Evolutionary conservation across 2,888 invertebrate genomes (phyloP), one percentile per base, ranked within the genome.

Genomic region (Cephalotes varians): DNA sequence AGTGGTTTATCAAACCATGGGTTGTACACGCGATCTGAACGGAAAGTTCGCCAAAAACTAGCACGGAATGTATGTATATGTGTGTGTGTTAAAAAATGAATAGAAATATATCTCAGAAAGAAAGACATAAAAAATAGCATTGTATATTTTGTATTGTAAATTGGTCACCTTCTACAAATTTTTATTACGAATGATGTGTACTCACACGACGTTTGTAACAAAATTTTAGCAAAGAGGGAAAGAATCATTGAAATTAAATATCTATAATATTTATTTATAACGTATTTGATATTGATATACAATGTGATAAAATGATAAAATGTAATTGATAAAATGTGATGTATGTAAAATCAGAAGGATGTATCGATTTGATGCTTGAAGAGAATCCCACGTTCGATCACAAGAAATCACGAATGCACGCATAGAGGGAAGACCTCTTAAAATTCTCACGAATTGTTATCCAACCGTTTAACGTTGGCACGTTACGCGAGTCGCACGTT

Each of bases 381-480:
- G 28, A 40, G 51, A 62, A 44, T 73, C 31, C 25, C 49, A 60
- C 54, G 44, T 73, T 64, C 21, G 15, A 37, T 81, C 34, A 18
- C 12, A 81, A 54, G 25, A 44, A 73, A 18, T 73, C 54, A 73
- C 51, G 73, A 64, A 37, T 73, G 18, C 28, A 62, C 40, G 31
- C 21, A 21, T 34, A 65, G 44, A 28, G 25, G 7, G 28, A 49
- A 47, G 12, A 31, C 40, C 34, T 40, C 40, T 81, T 51, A 47
- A 71, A 73, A 73, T 81, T 60, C 62, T 81, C 73, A 51, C 62
- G 62, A 81, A 73, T 81, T 64, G 34, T 81, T 81, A 62, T 47
- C 31, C n/a, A 21, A 3, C 18, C 65, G 56, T 72, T 40, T 56
- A 72, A 15, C 64, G 37, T 79, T 44, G 64, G 56, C 56, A 79